Evolutionary conservation across 1,140 invertebrate genomes (phyloP), one percentile per base, ranked within the genome.

Genomic region (Drosophila teissieri): DNA sequence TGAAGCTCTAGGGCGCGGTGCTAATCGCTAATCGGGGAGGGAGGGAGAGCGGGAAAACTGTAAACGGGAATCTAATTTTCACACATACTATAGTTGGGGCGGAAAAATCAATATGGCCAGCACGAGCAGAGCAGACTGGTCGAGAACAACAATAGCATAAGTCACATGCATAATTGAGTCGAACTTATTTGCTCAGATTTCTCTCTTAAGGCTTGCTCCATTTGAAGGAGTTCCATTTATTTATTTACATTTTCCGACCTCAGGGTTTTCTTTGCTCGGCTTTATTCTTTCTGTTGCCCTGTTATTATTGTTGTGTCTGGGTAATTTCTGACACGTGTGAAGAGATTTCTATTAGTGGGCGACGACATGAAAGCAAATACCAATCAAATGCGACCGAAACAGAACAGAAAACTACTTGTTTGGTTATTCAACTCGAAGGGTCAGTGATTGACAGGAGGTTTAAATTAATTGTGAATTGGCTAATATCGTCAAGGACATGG

Each of bases 31-130:
- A 70, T 57, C n/a, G n/a, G n/a, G 53, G 62, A 56, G 63, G 31
- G 62, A 56, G 63, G 31, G 46, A 62, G 49, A 75, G 51, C 57
- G 46, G 58, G 42, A 75, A 51, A 75, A 51, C 61, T 78, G 46
- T 44, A 80, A 88, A 84, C 68, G 72, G 69, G 78, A 88, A 88
- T 88, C 88, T 88, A 86, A 86, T 86, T 86, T 88, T 82, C 82
- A 88, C 83, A 82, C 83, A 77, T 81, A 54, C 74, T 78, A 77
- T 81, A 54, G 80, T 78, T 73, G 57, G 34, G 31, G 67, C 22
- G 24, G 49, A 54, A 76, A 76, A 76, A 85, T 85, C 83, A 74
- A 85, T 88, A 81, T 49, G 17, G 42, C 14, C 22, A 57, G 19
- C 37, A 37, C 36, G 69, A 57, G 39, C 53, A 44, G 69, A 57